phyloP scores from a whole-genome alignment of 2,113 vertebrate species.

The Hippopotamus amphibius region DNA sequence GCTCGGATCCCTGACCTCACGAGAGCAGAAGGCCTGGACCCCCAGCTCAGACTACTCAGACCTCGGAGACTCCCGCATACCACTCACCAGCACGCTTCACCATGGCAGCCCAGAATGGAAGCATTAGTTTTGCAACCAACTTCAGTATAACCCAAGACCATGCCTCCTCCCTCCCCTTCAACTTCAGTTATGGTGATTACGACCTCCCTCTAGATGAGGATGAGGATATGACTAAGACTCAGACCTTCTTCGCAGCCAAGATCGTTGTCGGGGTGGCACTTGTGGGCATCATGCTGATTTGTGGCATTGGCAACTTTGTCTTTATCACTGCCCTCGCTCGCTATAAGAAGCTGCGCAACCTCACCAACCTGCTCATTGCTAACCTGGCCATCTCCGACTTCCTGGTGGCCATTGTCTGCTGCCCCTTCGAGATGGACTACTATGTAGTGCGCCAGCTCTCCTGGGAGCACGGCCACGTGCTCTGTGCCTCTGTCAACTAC shows the following conservation, averaged over 20 bases:
- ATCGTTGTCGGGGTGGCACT: constrained; percentile 93
- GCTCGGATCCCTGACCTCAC: neutral
- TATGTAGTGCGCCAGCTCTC: constrained; percentile 96
- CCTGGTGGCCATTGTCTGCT: constrained; percentile 96
- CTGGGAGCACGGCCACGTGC: constrained; percentile 94
- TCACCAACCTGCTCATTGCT: constrained; percentile 98
- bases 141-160: constrained; percentile 78
- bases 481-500: constrained; percentile 96
- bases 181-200: constrained; percentile 92
- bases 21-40: neutral
- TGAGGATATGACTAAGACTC: constrained; percentile 94
- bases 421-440: constrained; percentile 98
- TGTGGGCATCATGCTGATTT: constrained; percentile 95
- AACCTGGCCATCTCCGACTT: constrained; percentile 98
- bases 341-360: constrained; percentile 96
- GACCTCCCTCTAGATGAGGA: constrained; percentile 91
- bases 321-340: constrained; percentile 94
- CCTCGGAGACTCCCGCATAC: neutral
- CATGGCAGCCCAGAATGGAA: constrained; percentile 82
- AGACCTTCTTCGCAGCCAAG: constrained; percentile 94
- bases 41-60: neutral
- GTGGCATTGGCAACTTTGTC: constrained; percentile 94
- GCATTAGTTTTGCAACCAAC: constrained; percentile 79
- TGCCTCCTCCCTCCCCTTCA: constrained; percentile 85
- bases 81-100: neutral